Conservation (phyloP, 2,113 vertebrate genomes). For the Chlorodrepanis virens region DNA sequence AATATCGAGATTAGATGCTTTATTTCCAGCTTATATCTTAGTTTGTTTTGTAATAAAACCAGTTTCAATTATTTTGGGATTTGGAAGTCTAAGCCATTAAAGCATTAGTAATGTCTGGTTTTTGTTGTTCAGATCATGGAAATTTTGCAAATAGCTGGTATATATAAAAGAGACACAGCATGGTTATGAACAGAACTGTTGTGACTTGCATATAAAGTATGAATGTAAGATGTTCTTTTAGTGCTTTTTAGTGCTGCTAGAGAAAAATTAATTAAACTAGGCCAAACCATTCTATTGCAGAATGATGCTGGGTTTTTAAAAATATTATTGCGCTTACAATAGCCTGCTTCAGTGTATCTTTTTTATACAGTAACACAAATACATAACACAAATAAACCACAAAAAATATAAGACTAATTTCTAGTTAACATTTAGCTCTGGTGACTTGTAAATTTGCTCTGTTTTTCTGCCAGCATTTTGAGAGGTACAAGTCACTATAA, state of each 20-base stretch:
- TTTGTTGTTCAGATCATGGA: background rate
- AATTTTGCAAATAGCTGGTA: conserved; percentile 5
- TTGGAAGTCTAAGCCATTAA: background rate
- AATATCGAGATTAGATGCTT: background rate
- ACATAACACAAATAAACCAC: conserved; percentile 61
- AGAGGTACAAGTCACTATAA: conserved; percentile 24
- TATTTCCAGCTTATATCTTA: background rate
- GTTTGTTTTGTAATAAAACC: background rate
- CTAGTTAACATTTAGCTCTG: conserved; percentile 62
- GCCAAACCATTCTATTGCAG: conserved; percentile 59
- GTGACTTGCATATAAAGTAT: conserved; percentile 44
- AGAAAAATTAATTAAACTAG: conserved; percentile 66
- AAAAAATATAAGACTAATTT: conserved; percentile 62
- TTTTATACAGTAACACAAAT: conserved; percentile 58
- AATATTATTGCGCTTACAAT: conserved; percentile 59
- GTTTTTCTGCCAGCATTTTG: conserved; percentile 27
- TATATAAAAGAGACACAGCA: background rate
- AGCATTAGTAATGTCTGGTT: background rate
- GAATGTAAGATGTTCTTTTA: conserved; percentile 46
- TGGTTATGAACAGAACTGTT: conserved; percentile 2
- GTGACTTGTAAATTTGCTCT: conserved; percentile 41
- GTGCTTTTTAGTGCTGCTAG: background rate
- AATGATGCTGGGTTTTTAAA: background rate
- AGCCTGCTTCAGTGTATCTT: conserved; percentile 48
- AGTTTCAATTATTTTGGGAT: background rate